A percentile compares a stretch with the other conserved stretches of the same genome.
phyloP scores from a whole-genome alignment of 2,113 vertebrate genomes.

The Stomatorhinus ivindoensis region DNA sequence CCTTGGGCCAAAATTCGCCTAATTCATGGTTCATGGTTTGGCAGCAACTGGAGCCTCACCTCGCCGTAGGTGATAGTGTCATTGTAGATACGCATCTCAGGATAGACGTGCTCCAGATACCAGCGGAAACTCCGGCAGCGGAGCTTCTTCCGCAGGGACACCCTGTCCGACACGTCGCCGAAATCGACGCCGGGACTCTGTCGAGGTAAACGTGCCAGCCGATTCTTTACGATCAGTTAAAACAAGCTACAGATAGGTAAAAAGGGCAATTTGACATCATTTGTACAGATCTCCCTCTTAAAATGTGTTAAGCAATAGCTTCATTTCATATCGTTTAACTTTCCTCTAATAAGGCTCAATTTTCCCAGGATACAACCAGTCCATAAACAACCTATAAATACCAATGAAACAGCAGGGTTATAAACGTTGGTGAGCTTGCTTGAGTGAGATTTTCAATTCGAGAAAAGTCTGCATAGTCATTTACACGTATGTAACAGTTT shows the following conservation, averaged over 20 bases:
- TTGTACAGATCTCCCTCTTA: background rate
- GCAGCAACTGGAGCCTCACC: conserved; percentile 56
- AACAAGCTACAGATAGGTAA: background rate
- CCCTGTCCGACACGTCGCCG: conserved; percentile 85
- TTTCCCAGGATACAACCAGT: background rate
- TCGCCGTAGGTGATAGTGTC: conserved; percentile 96
- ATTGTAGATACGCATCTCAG: conserved; percentile 94
- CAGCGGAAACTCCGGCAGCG: conserved; percentile 90
- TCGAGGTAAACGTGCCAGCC: conserved; percentile 6
- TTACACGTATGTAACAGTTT: background rate
- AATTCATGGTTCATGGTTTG: background rate
- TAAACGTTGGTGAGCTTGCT: background rate
- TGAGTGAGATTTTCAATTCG: background rate
- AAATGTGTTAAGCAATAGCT: background rate
- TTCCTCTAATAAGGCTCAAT: background rate
- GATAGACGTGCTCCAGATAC: conserved; percentile 96
- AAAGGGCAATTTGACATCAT: background rate
- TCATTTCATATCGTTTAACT: background rate
- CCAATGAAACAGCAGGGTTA: background rate
- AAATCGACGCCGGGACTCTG: conserved; percentile 96
- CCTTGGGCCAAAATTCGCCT: background rate
- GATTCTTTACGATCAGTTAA: background rate
- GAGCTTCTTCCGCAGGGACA: conserved; percentile 77
- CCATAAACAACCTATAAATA: background rate
- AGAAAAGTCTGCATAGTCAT: background rate